phyloP scores from a whole-genome alignment of 2,797 vertebrate genomes.

The Chelidonichthys spinosus region DNA sequence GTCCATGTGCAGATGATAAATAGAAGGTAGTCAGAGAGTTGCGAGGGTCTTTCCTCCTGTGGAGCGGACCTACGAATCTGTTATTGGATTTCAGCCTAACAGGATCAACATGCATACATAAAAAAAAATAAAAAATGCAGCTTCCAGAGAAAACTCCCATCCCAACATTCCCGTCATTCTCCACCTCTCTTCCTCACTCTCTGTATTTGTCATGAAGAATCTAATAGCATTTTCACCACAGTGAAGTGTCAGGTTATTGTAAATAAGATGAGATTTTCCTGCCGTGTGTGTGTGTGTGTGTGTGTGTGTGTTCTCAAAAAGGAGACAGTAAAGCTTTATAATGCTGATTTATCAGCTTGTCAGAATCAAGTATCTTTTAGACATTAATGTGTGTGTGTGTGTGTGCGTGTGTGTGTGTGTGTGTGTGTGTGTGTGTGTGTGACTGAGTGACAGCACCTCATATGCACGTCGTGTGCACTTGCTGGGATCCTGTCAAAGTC shows the following conservation, averaged over 20 bases:
- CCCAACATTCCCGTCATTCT: constrained; percentile 71
- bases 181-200: constrained; percentile 72
- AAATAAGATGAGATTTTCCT: constrained; percentile 83
- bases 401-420: constrained; percentile 45
- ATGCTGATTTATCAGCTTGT: constrained; percentile 85
- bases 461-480: constrained; percentile 49
- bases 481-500: constrained; percentile 70
- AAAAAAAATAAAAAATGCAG: constrained; percentile 68
- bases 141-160: constrained; percentile 73
- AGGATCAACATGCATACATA: constrained; percentile 83
- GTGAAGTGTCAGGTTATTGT: constrained; percentile 82
- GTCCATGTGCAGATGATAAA: constrained; percentile 85
- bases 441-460: constrained; percentile 71
- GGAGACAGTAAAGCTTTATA: constrained; percentile 74
- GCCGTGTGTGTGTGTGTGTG: constrained; percentile 48
- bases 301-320: constrained; percentile 25
- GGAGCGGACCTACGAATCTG: constrained; percentile 78
- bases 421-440: constrained; percentile 39
- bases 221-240: constrained; percentile 81
- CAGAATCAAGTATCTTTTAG: constrained; percentile 78
- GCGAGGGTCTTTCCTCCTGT: constrained; percentile 77
- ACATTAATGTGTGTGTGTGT: constrained; percentile 61
- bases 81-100: constrained; percentile 86
- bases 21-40: constrained; percentile 84
- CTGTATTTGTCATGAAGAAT: constrained; percentile 86